Base-by-base conservation (phyloP, 2,797 vertebrate species). In the Acrossocheilus fasciatus region DNA sequence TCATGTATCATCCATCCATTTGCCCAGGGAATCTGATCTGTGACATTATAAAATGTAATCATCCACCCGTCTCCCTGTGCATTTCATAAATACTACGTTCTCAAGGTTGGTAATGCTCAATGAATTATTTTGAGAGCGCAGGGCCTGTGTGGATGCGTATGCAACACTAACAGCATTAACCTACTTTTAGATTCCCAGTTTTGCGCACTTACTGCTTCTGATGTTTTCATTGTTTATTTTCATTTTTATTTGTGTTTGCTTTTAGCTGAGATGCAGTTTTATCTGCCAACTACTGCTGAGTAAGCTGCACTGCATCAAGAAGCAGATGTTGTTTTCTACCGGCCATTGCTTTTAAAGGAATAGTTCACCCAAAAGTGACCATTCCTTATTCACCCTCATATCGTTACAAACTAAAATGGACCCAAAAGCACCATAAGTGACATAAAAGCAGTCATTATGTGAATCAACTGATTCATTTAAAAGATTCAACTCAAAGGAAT, bases 171-270 rank as follows among this genome's bases (percentile, higher is more conserved):
- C 50, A 72, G 50, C 26, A 62, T 85, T 80, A 73, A 72, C 66
- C 83, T 78, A 84, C 59, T 77, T 84, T 84, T 68, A 41, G 83
- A 84, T 66, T 45, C 41, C 17, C 15, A n/a, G n/a, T 59, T 74
- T 68, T 62, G 36, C 1, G 23, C 2, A n/a, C 47, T 83, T 34
- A 45, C 36, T 43, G n/a, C 70, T 83, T 74, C 70, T 34, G 54
- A 75, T 50, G 34, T 41, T 57, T 59, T 76, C 72, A 66, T 41
- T 84, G 73, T 68, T 68, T 84, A 76, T 66, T 50, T 41, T 41
- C 2, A 2, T 7, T 82, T 68, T 50, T 81, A 36, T 52, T 54
- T 69, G 20, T 47, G 15, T 50, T 68, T 81, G 12, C 41, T 81
- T 57, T 72, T 62, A 83, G 68, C 36, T 1, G 10, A 52, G n/a